Evolutionary conservation across 1,140 invertebrate species (phyloP), one percentile per base, ranked within the genome.

Genomic region (Drosophila ananassae): DNA sequence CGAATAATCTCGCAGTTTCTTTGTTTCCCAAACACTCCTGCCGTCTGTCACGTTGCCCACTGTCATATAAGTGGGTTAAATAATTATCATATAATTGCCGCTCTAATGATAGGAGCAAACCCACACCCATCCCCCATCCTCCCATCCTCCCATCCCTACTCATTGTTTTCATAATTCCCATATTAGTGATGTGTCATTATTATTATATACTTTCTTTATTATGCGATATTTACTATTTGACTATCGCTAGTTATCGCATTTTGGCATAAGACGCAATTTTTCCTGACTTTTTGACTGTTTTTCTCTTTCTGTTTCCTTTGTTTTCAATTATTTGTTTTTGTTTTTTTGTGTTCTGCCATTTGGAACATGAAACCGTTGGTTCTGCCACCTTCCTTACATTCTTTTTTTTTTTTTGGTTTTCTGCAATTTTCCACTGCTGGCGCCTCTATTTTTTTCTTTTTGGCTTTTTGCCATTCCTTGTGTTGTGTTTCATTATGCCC

Each of bases 61-160:
- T 67, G 59, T 55, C 48, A 53, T 47, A 25, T 51, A 69, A 82
- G 66, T 78, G 79, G 69, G 63, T 82, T 82, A 66, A 78, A 66
- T 67, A 75, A 82, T 83, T 78, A 83, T 55, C 74, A 74, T 64
- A 57, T 61, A 82, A 81, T 82, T 82, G 62, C 60, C 25, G 47
- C 48, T 66, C 59, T 78, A 73, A 72, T 53, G 22, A 73, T 56
- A 34, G 34, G 25, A 13, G 25, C 34, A 64, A 52, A 41, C 41
- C 50, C 39, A 56, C 30, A 46, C n/a, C 17, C 17, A n/a, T 2
- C n/a, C 28, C 24, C 24, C 21, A 21, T 10, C 3, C n/a, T 13
- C 3, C 41, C 5, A 21, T 9, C 9, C 5, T 8, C 5, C n/a
- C 5, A 46, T 2, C 17, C 22, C 12, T 17, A 54, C 37, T 17